Evolutionary conservation across 1,140 invertebrate genomes (phyloP).

Genomic region (Cephus cinctus): DNA sequence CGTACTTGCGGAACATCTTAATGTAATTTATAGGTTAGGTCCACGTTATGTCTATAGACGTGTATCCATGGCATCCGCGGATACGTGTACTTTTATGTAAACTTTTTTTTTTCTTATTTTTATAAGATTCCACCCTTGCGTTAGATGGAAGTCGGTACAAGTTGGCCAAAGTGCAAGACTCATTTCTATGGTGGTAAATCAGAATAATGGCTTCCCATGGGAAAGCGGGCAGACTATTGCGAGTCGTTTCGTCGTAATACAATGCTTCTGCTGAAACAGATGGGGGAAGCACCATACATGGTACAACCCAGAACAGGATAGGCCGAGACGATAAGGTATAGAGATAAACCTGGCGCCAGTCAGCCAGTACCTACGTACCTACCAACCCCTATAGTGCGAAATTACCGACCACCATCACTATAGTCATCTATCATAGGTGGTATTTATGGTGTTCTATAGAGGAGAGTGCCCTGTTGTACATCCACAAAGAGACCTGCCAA

Average conservation of each 20-base stretch:
- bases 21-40: too few relatives aligned
- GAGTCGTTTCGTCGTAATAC: constrained; percentile 31
- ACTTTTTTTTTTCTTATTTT: not conserved
- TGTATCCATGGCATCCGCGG: too few relatives aligned
- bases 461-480: too few relatives aligned
- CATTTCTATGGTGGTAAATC: constrained; percentile 40
- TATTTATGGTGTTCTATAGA: too few relatives aligned
- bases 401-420: too few relatives aligned
- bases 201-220: constrained; percentile 49
- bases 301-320: constrained; percentile 7
- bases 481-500: too few relatives aligned
- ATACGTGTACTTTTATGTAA: too few relatives aligned
- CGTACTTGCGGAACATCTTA: too few relatives aligned
- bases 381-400: too few relatives aligned
- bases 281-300: constrained; percentile 6
- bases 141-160: not conserved
- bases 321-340: constrained; percentile 34
- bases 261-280: constrained; percentile 20
- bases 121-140: not conserved
- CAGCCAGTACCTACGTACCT: too few relatives aligned
- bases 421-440: too few relatives aligned
- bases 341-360: constrained; percentile 43
- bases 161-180: constrained; percentile 20
- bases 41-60: too few relatives aligned
- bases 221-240: constrained; percentile 30